Conservation (phyloP, 2,888 invertebrate species). For the Tetragonula carbonaria region DNA sequence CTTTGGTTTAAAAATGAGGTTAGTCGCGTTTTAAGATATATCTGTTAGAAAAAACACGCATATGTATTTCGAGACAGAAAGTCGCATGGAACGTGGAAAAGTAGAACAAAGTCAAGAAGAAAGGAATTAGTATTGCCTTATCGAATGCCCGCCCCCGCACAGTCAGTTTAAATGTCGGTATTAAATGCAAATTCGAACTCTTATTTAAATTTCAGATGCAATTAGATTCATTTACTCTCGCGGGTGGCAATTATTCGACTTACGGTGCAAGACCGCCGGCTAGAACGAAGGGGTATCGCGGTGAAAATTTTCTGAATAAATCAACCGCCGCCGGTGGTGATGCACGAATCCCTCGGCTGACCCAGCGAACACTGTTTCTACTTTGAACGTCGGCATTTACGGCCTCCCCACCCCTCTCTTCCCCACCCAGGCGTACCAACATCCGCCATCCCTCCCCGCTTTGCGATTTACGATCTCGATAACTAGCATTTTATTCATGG, state of each 20-base stretch:
- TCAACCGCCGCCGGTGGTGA: slow-evolving; percentile 61
- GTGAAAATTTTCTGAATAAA: slow-evolving; percentile 75
- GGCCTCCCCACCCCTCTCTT: not conserved
- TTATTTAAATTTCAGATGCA: slow-evolving; percentile 82
- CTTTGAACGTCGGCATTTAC: slow-evolving; percentile 46
- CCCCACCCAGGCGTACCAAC: not conserved
- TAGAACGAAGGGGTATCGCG: slow-evolving; percentile 59
- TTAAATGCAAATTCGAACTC: slow-evolving; percentile 78
- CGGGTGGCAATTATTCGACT: slow-evolving; percentile 71
- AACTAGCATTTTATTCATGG: slow-evolving; percentile 76
- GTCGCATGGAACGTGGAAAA: not conserved
- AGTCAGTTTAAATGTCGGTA: slow-evolving; percentile 74
- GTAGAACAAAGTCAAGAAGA: not conserved
- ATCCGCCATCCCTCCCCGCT: slow-evolving; percentile 1
- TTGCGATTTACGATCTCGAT: slow-evolving; percentile 75
- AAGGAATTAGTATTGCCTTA: slow-evolving; percentile 26
- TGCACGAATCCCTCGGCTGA: slow-evolving; percentile 56
- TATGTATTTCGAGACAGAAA: too few species aligned
- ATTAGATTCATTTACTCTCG: slow-evolving; percentile 81
- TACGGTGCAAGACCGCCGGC: slow-evolving; percentile 40
- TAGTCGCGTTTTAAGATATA: too few species aligned
- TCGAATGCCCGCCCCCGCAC: slow-evolving; percentile 62
- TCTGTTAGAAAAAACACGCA: too few species aligned
- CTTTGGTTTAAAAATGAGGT: too few species aligned
- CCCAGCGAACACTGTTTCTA: slow-evolving; percentile 53